Evolutionary conservation across 2,888 invertebrate genomes (phyloP), one percentile per base, ranked within the genome.

Genomic region (Melanotus villosus): DNA sequence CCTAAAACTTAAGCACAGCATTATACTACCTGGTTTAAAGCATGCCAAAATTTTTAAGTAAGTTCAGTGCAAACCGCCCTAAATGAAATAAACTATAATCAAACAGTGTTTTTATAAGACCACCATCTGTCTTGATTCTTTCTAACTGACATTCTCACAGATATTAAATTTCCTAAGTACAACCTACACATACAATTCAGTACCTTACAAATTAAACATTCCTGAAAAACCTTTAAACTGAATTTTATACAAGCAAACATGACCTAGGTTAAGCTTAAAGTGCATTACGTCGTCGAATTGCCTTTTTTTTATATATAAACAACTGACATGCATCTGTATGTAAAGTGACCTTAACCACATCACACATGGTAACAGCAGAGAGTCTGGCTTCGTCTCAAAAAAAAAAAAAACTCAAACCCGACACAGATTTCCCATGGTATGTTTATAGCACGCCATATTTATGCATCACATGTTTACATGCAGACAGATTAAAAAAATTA

Each of bases 401-500:
- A 45, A 34, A 36, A 38, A 12, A 64, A 62, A 47, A 34, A 5
- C 34, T 10, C 1, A 43, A 43, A 21, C 38, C 14, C 47, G 65
- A 45, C 56, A 64, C 34, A 63, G 45, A 58, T 63, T 68, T 68
- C 63, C 68, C 63, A 68, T 63, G 63, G 68, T 45, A 18, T 62
- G 54, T 43, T 60, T 60, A 45, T 47, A 54, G 26, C 47, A 36
- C 16, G 16, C 62, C 63, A 58, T 62, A 26, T 57, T 59, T 66
- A 58, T 47, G 34, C 47, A 21, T 56, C 62, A 60, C 41, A 47
- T 67, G 65, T 45, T 65, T 57, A 59, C 50, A 43, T 45, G 50
- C 18, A 68, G 68, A 68, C 68, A 26, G 47, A 45, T 58, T n/a
- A n/a, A 68, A 62, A 68, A 68, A 68, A 68, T 62, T 26, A 47